Evolutionary conservation across 1,140 invertebrate genomes (phyloP).

Genomic region (Homarus americanus): DNA sequence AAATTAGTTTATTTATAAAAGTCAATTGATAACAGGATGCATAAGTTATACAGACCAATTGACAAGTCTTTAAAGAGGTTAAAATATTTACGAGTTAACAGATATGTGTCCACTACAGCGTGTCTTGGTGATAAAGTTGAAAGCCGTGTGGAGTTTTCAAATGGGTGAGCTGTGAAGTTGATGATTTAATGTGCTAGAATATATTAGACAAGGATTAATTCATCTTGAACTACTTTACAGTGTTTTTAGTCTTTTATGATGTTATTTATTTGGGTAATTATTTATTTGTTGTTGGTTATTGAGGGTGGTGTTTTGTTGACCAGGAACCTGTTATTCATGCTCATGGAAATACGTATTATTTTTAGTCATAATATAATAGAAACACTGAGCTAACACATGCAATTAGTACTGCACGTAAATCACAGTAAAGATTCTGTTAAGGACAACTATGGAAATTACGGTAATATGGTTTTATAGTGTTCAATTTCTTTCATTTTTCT

Average conservation of each 20-base stretch:
- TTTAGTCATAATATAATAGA: no score
- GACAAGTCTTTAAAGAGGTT: conserved; percentile 14
- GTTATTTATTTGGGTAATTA: not conserved
- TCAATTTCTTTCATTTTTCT: no score
- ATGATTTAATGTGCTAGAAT: not conserved
- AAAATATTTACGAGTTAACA: no score
- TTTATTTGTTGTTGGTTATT: not conserved
- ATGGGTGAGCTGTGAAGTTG: conserved; percentile 6
- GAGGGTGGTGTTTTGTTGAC: not conserved
- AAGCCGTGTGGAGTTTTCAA: conserved; percentile 19
- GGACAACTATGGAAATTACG: no score
- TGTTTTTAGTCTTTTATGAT: not conserved
- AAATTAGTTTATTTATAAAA: no score
- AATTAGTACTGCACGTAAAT: no score
- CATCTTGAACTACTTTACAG: not conserved
- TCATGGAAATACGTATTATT: no score
- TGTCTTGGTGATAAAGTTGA: conserved; percentile 9
- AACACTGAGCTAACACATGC: no score
- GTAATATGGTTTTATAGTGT: no score
- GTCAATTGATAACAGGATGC: not conserved
- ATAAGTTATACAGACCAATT: not conserved
- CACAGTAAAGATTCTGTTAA: no score
- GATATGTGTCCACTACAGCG: not conserved
- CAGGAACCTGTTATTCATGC: no score
- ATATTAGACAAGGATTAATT: not conserved